phyloP scores from a whole-genome alignment of 1,140 invertebrate species.

The Pachyrhynchus sulphureomaculatus region DNA sequence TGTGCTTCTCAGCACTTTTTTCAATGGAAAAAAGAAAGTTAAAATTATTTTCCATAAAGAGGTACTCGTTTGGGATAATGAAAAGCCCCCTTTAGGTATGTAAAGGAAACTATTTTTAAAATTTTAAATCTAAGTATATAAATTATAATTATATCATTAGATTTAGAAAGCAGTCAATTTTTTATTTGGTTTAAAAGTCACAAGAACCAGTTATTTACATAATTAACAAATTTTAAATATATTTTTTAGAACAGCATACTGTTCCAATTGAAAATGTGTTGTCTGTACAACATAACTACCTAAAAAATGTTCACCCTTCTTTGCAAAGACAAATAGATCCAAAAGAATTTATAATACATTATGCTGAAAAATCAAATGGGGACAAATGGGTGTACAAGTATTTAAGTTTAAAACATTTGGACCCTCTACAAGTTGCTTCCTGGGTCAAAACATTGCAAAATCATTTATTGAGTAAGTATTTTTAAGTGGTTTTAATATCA shows the following conservation, averaged over 20 bases:
- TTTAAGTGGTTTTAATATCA: no score
- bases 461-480: slow-evolving; percentile 54
- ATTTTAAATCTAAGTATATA: no score
- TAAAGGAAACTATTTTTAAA: no score
- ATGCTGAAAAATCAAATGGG: slow-evolving; percentile 59
- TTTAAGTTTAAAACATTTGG: slow-evolving; percentile 61
- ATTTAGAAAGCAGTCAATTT: no score
- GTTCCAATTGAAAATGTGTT: slow-evolving; percentile 58
- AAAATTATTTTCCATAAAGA: slow-evolving; percentile 66
- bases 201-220: no score
- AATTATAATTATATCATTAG: no score
- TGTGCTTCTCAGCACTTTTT: slow-evolving; percentile 64
- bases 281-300: slow-evolving; percentile 55
- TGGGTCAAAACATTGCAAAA: slow-evolving; percentile 64
- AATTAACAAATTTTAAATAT: slow-evolving; percentile 12
- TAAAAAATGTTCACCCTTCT: slow-evolving; percentile 39
- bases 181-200: no score
- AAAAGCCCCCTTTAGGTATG: slow-evolving; percentile 59
- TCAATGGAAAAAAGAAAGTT: slow-evolving; percentile 62
- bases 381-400: slow-evolving; percentile 63
- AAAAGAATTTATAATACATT: slow-evolving; percentile 63
- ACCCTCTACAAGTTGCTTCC: slow-evolving; percentile 61
- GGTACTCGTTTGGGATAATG: slow-evolving; percentile 65
- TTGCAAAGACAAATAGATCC: slow-evolving; percentile 46
- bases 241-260: slow-evolving; percentile 55